Percentiles rank a stretch among this genome's conserved stretches.
Evolutionary conservation across 2,113 vertebrate species (phyloP).

Genomic region (Chlamydotis undulata): DNA sequence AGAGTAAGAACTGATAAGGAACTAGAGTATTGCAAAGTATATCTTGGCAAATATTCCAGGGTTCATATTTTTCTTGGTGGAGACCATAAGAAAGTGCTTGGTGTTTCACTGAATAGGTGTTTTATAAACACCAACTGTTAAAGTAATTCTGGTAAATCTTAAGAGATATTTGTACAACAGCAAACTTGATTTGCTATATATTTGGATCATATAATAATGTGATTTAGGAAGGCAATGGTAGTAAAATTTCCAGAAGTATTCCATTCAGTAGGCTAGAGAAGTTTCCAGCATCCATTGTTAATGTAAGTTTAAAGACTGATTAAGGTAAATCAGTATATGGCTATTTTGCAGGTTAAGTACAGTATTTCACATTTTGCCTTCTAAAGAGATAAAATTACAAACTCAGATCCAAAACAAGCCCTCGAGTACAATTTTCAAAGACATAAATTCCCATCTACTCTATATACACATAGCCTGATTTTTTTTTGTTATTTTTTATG

Average conservation of each 20-base stretch:
- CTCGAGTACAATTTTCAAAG: background rate
- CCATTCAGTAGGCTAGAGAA: background rate
- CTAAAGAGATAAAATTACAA: background rate
- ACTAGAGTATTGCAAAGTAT: background rate
- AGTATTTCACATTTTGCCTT: background rate
- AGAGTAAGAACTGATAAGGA: background rate
- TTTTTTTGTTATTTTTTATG: background rate
- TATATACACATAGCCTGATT: background rate
- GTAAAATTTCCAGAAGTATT: background rate
- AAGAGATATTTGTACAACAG: background rate
- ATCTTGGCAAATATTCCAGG: background rate
- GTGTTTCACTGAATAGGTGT: background rate
- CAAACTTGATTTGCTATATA: background rate
- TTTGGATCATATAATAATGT: background rate
- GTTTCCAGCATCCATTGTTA: background rate
- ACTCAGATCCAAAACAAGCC: background rate
- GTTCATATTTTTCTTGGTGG: background rate
- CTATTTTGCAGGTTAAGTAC: background rate
- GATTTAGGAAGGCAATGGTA: background rate
- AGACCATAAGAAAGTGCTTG: background rate
- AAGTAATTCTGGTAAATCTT: background rate
- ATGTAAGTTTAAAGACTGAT: background rate
- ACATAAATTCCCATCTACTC: background rate
- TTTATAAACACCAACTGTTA: background rate
- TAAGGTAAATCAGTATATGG: background rate